Base-by-base conservation (phyloP, 2,113 vertebrate genomes). In the Plecotus auritus region DNA sequence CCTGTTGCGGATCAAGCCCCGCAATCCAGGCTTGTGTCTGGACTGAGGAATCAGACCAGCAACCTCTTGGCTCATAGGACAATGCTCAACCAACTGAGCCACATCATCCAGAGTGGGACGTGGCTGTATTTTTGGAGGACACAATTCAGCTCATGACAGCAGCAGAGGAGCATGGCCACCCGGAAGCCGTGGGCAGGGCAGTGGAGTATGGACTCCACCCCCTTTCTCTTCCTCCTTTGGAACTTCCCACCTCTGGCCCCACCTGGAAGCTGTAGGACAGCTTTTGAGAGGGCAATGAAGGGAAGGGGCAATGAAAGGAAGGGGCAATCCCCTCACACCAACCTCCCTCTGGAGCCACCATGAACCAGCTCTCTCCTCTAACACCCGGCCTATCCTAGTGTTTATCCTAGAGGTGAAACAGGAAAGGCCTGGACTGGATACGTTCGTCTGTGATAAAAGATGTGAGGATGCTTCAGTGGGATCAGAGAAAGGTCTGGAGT, bases 341-440 rank as follows among this genome's bases (percentile, higher is more conserved):
- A 35, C 32, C 37, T 69, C 83, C 9, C 6, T 17, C 49, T 16
- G 83, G 49, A 47, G 37, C 23, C 47, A 26, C 61, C 28, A 69
- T 0, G 11, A 56, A 61, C 17, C 59, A 7, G 32, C 11, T 7
- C 61, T 32, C 32, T 78, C 54, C 61, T 69, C 13, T 35, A 12
- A 18, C 0, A 0, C 9, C 1, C 0, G 9, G n/a, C 35, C n/a
- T 26, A 5, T n/a, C 30, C 12, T 7, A 17, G 35, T 42, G 35
- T 30, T 47, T 22, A 9, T 30, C 35, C 40, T 28, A 37, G 51
- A 61, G 67, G 47, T 1, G 6, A 61, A 37, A 35, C 32, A 14
- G 30, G 67, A 45, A 10, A 22, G 7, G 26, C 51, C 78, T 37
- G n/a, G 42, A 32, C n/a, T 12, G n/a, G 8, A 5, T 7, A 42